Evolutionary conservation across 2,888 invertebrate species (phyloP).

Genomic region (Mesorhabditis sp.): DNA sequence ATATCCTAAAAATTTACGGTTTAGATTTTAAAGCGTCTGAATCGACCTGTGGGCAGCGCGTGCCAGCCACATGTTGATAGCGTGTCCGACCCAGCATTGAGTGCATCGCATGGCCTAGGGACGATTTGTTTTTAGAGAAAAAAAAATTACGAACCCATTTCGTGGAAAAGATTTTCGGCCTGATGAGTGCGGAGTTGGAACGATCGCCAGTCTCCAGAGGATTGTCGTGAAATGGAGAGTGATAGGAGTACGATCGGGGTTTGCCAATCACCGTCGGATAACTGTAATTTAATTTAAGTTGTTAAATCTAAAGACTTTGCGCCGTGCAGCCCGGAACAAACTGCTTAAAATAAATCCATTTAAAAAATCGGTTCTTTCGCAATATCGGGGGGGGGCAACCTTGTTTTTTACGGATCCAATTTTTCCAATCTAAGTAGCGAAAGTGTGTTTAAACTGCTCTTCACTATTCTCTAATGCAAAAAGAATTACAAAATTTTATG

Average conservation of each 20-base stretch:
- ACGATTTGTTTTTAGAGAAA: background rate
- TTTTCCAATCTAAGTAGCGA: no score
- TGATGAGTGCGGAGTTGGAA: slow-evolving; percentile 18
- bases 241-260: slow-evolving; percentile 55
- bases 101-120: slow-evolving; percentile 96
- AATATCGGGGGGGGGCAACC: no score
- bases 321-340: no score
- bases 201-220: slow-evolving; percentile 17
- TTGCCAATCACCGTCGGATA: slow-evolving; percentile 36
- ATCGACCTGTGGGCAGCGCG: background rate
- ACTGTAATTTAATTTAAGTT: slow-evolving; percentile 21
- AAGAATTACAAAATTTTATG: background rate
- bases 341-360: no score
- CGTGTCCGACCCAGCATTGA: slow-evolving; percentile 91
- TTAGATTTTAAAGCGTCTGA: background rate
- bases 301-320: background rate
- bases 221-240: slow-evolving; percentile 19
- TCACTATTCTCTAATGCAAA: no score
- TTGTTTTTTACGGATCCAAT: no score
- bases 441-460: no score
- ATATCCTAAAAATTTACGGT: slow-evolving; percentile 71
- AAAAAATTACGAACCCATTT: slow-evolving; percentile 66
- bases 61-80: slow-evolving; percentile 86
- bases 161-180: slow-evolving; percentile 95
- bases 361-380: no score